Evolutionary conservation across 2,113 vertebrate species (phyloP).

Genomic region (Psilopsiagon aymara): DNA sequence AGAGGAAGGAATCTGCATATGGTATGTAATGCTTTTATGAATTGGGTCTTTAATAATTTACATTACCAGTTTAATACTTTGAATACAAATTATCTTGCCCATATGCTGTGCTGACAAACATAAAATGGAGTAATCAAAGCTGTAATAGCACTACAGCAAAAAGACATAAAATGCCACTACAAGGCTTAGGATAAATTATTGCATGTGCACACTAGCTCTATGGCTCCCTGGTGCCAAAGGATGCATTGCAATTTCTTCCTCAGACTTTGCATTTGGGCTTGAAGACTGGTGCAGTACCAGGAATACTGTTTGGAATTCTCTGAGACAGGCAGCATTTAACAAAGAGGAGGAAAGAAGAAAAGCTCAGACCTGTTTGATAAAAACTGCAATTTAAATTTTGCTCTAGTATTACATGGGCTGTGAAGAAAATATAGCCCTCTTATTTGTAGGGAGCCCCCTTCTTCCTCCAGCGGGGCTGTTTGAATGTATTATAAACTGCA

Average conservation of each 20-base stretch:
- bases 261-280: conserved; percentile 47
- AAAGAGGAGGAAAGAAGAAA: not conserved
- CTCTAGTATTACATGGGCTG: conserved; percentile 25
- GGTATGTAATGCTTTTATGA: conserved; percentile 70
- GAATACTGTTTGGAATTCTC: not conserved
- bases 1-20: conserved; percentile 61
- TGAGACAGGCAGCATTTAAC: not conserved
- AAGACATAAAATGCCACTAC: conserved; percentile 75
- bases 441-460: conserved; percentile 38
- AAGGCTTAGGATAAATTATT: conserved; percentile 76
- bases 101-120: conserved; percentile 77
- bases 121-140: conserved; percentile 78
- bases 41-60: conserved; percentile 80
- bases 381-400: conserved; percentile 33
- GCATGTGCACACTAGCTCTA: conserved; percentile 56
- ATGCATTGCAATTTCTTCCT: conserved; percentile 67
- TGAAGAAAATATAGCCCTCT: conserved; percentile 21
- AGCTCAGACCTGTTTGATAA: conserved; percentile 7
- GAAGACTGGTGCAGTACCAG: conserved; percentile 33
- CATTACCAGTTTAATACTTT: conserved; percentile 75
- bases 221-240: conserved; percentile 66
- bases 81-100: conserved; percentile 78
- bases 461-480: not conserved
- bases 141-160: conserved; percentile 74
- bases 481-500: conserved; percentile 50